These are phyloP conservation scores for Ochropleura plecta DNA, from an alignment of 2,888 invertebrate genomes.

Conservation along the genomic window DNA sequence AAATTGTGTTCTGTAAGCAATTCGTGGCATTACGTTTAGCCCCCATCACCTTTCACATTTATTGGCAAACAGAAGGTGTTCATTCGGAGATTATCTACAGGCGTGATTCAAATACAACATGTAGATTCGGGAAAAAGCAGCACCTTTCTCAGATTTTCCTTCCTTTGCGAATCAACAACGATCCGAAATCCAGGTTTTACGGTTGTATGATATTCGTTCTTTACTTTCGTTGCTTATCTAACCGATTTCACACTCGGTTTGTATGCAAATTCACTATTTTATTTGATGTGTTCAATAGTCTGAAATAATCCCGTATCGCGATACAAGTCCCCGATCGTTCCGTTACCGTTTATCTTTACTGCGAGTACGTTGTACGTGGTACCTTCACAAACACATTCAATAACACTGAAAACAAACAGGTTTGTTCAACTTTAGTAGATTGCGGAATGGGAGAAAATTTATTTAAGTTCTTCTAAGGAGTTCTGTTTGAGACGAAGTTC, in stretches of 20 bases:
- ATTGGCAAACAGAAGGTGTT: conserved; percentile 16
- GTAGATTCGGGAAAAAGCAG: conserved; percentile 21
- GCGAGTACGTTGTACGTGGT: conserved; percentile 15
- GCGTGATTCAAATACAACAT: conserved; percentile 43
- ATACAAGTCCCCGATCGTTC: conserved; percentile 27
- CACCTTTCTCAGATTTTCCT: background rate
- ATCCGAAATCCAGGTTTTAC: conserved; percentile 9
- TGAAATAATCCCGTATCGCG: conserved; percentile 38
- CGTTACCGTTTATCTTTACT: conserved; percentile 40
- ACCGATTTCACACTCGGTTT: conserved; percentile 50
- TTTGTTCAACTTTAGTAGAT: conserved; percentile 27
- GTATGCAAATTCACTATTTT: conserved; percentile 49
- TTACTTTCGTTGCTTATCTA: conserved; percentile 35
- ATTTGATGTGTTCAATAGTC: conserved; percentile 50
- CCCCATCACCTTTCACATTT: conserved; percentile 30
- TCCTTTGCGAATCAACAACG: conserved; percentile 6
- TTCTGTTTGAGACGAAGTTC: conserved; percentile 9
- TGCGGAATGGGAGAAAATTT: conserved; percentile 29
- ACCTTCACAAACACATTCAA: conserved; percentile 23
- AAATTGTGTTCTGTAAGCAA: background rate
- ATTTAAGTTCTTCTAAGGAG: conserved; percentile 10
- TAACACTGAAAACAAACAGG: conserved; percentile 48
- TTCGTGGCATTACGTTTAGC: conserved; percentile 8
- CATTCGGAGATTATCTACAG: conserved; percentile 24
- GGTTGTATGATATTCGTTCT: conserved; percentile 12